A percentile compares a stretch with the other conserved stretches of the same genome.
Evolutionary conservation across 2,888 invertebrate species (phyloP).

Genomic region (Phyllotreta cruciferae): DNA sequence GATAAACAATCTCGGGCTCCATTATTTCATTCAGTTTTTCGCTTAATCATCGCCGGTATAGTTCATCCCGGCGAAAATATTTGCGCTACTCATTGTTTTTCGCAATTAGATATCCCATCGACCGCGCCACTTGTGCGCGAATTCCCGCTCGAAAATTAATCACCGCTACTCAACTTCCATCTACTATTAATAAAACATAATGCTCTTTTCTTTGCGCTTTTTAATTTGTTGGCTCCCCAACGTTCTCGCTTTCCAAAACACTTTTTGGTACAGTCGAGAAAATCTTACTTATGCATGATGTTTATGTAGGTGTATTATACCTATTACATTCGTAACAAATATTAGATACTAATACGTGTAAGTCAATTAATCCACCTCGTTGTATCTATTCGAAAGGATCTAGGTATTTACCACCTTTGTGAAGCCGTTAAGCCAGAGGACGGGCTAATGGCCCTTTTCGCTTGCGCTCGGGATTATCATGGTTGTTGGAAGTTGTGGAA

Average conservation of each 20-base stretch:
- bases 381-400: constrained; percentile 52
- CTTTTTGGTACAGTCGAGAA: too few species aligned
- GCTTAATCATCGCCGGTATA: constrained; percentile 19
- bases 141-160: constrained; percentile 26
- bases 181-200: constrained; percentile 26
- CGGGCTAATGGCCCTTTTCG: constrained; percentile 49
- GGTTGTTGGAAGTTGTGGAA: constrained; percentile 26
- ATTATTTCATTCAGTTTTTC: constrained; percentile 24
- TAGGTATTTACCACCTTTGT: constrained; percentile 53
- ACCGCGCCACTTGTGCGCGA: constrained; percentile 16
- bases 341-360: constrained; percentile 52
- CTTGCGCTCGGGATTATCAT: constrained; percentile 27
- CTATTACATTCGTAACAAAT: constrained; percentile 36
- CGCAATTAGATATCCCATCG: constrained; percentile 11
- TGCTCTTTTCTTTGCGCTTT: constrained; percentile 32
- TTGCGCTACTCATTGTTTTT: constrained; percentile 23
- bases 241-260: too few species aligned
- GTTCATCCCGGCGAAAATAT: constrained; percentile 26
- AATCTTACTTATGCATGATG: too few species aligned
- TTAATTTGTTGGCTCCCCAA: background rate
- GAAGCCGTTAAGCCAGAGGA: constrained; percentile 55
- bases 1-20: constrained; percentile 15
- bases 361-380: constrained; percentile 53
- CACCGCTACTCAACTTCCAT: constrained; percentile 18
- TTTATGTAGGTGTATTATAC: too few species aligned